These are phyloP conservation scores for Bombyx mandarina DNA, from an alignment of 1,140 invertebrate species.

Conservation along the genomic window DNA sequence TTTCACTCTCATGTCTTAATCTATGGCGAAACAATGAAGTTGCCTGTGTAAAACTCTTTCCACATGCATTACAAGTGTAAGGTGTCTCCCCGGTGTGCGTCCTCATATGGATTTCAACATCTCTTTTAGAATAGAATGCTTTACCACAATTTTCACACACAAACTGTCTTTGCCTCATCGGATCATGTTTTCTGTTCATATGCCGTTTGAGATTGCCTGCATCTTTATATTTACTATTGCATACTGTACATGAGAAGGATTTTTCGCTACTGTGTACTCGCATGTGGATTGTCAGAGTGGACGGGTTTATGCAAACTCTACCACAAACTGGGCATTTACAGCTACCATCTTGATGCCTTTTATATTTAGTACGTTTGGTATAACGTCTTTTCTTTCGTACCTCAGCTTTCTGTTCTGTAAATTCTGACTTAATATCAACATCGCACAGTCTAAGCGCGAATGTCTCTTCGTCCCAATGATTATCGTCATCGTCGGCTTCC, in stretches of 20 bases:
- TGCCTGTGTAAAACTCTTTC: conserved; percentile 42
- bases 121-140: conserved; percentile 60
- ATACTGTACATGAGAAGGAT: conserved; percentile 35
- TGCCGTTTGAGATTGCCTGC: conserved; percentile 55
- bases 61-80: conserved; percentile 41
- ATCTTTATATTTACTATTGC: conserved; percentile 65
- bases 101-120: conserved; percentile 42
- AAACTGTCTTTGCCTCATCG: conserved; percentile 31
- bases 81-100: conserved; percentile 56
- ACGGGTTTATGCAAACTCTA: conserved; percentile 70
- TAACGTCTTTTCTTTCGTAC: conserved; percentile 3
- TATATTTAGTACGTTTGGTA: conserved; percentile 14
- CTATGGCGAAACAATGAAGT: conserved; percentile 70
- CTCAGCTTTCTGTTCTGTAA: not conserved
- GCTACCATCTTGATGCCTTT: conserved; percentile 17
- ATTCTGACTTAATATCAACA: not conserved
- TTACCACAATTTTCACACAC: conserved; percentile 73
- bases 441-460: not conserved
- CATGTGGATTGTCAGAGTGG: conserved; percentile 39
- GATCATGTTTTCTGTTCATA: conserved; percentile 31
- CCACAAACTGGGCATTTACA: conserved; percentile 74
- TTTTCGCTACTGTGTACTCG: conserved; percentile 48
- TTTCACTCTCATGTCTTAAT: conserved; percentile 83
- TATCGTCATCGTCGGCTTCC: conserved; percentile 12
- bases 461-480: conserved; percentile 8